Base-by-base conservation (phyloP, 1,140 invertebrate species). In the Hyles euphorbiae region DNA sequence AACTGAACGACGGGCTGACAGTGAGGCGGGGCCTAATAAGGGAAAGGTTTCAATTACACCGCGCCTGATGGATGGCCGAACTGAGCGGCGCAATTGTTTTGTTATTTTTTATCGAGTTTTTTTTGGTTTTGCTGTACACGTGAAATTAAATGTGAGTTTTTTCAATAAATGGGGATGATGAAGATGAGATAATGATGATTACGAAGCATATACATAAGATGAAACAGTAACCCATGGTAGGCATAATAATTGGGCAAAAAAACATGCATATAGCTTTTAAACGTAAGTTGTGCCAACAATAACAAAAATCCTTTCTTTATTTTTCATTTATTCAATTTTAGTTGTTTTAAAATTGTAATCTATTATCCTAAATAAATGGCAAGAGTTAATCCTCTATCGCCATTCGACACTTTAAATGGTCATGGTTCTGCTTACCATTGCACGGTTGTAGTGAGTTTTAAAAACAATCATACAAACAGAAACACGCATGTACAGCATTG, bases 1-100 rank as follows among this genome's bases (percentile, higher is more conserved):
- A 63, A 63, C 56, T 63, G 61, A 55, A 55, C 56, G 61, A 58
- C 61, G 47, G 40, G 22, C 48, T 56, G 61, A 58, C 56, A 51
- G 61, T 43, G 36, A 57, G 60, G 53, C 56, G 40, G 33, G 53
- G 56, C 47, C 53, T 63, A 63, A 63, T 63, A 58, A 63, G 56
- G 48, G 40, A 56, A 47, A 63, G 56, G 56, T 63, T 58, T 50
- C 55, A 50, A 49, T 51, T 55, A 58, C 56, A 63, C 43, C 53
- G 43, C 36, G 43, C 34, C 53, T 58, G 56, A 63, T 58, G 52
- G 61, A 58, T 58, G 48, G 51, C 52, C 8, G 57, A 51, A 47
- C 44, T 9, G 34, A 11, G 32, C n/a, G 12, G 22, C 12, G 50
- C 9, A 44, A 49, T 10, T 53, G 57, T 45, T 45, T 43, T 43